Evolutionary conservation across 1,140 invertebrate species (phyloP).

Genomic region (Drosophila bifasciata): DNA sequence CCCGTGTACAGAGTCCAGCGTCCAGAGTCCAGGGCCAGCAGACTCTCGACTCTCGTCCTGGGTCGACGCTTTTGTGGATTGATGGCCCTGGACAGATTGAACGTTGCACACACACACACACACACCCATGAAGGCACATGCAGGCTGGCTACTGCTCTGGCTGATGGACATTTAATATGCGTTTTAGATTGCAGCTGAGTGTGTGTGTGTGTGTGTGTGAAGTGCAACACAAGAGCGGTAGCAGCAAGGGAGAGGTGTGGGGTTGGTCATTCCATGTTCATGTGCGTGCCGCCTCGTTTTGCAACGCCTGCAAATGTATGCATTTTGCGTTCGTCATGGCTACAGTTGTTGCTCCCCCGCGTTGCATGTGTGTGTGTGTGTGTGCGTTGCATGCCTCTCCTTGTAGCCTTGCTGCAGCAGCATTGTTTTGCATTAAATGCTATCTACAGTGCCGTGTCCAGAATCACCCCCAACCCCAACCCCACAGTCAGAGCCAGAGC

Average conservation of each 20-base stretch:
- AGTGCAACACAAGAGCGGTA: constrained; percentile 41
- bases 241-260: background rate
- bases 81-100: constrained; percentile 75
- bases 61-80: constrained; percentile 75
- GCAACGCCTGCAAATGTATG: constrained; percentile 74
- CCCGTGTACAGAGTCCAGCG: background rate
- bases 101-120: constrained; percentile 41
- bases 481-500: background rate
- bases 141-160: constrained; percentile 6
- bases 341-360: constrained; percentile 26
- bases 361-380: constrained; percentile 1
- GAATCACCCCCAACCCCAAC: constrained; percentile 15
- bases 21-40: background rate
- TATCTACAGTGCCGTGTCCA: constrained; percentile 66
- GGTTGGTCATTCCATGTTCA: constrained; percentile 11
- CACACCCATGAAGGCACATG: background rate
- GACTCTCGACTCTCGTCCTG: constrained; percentile 33
- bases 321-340: constrained; percentile 62
- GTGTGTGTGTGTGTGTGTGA: constrained; percentile 32
- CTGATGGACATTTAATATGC: constrained; percentile 79
- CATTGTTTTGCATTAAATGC: constrained; percentile 77
- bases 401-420: constrained; percentile 24
- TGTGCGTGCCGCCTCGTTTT: constrained; percentile 69
- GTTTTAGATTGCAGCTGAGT: constrained; percentile 52
- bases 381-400: constrained; percentile 29